Percentiles rank a stretch among this genome's conserved stretches.
phyloP scores from a whole-genome alignment of 2,888 invertebrate genomes.

The Tinea pellionella region DNA sequence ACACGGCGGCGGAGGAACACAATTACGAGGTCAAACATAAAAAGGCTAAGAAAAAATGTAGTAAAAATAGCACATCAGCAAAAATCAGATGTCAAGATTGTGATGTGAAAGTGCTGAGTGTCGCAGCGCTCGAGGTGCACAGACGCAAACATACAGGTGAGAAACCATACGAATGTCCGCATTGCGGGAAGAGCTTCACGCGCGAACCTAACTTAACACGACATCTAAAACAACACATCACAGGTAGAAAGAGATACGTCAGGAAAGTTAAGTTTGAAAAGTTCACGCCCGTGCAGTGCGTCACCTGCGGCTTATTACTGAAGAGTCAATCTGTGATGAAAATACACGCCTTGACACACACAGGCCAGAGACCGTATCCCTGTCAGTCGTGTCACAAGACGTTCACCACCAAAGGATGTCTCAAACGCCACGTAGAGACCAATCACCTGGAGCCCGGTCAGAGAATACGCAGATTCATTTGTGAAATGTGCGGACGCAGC shows the following conservation, averaged over 20 bases:
- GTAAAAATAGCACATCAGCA: neutral
- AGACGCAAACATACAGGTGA: conserved; percentile 55
- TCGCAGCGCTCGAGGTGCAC: conserved; percentile 46
- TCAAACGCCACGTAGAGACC: conserved; percentile 42
- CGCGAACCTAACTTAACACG: neutral
- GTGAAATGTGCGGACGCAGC: conserved; percentile 54
- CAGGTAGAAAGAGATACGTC: neutral
- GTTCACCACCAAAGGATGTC: conserved; percentile 42
- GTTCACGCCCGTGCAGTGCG: conserved; percentile 37
- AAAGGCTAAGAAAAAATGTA: conserved; percentile 21
- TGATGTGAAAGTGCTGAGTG: conserved; percentile 35
- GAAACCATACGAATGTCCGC: conserved; percentile 42
- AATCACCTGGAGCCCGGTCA: conserved; percentile 27
- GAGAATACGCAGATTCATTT: conserved; percentile 45
- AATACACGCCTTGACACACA: conserved; percentile 49
- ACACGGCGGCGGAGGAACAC: neutral
- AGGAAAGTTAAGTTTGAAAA: neutral
- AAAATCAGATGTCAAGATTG: conserved; percentile 23
- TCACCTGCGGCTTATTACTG: conserved; percentile 39
- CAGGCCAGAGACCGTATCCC: conserved; percentile 49
- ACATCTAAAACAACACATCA: neutral
- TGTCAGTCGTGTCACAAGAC: conserved; percentile 37
- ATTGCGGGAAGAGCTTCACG: conserved; percentile 33
- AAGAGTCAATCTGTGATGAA: conserved; percentile 44
- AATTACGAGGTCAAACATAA: conserved; percentile 5